Evolutionary conservation across 1,140 invertebrate species (phyloP).

Genomic region (Drosophila gunungcola): DNA sequence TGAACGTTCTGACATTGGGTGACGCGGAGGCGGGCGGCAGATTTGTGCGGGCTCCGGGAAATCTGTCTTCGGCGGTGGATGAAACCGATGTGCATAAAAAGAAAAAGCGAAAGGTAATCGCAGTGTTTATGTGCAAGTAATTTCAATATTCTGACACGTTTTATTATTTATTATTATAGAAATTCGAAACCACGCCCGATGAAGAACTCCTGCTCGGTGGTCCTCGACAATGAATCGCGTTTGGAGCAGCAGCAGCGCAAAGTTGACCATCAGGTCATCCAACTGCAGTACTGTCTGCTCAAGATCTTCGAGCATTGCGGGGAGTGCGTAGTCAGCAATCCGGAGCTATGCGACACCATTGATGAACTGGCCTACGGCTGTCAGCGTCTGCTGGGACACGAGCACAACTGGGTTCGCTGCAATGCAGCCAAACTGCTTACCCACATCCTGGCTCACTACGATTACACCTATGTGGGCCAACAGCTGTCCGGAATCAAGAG

Average conservation of each 20-base stretch:
- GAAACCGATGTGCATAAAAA: constrained; percentile 31
- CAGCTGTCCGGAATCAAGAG: constrained; percentile 56
- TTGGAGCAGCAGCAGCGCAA: constrained; percentile 85
- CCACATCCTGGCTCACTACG: constrained; percentile 88
- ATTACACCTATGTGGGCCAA: constrained; percentile 85
- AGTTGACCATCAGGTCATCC: constrained; percentile 86
- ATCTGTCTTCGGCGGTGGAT: constrained; percentile 33
- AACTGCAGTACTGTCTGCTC: constrained; percentile 86
- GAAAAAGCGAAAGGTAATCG: constrained; percentile 36
- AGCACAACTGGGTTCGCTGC: constrained; percentile 89
- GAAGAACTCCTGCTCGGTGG: constrained; percentile 37
- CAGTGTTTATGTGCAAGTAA: too few relatives aligned
- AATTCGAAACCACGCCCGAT: neutral
- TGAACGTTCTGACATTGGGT: constrained; percentile 82
- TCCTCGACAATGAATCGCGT: constrained; percentile 31
- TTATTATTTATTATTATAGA: constrained; percentile 2
- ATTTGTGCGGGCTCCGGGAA: constrained; percentile 67
- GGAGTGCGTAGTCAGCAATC: constrained; percentile 82
- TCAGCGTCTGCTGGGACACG: constrained; percentile 88
- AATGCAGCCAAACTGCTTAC: constrained; percentile 90
- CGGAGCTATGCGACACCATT: constrained; percentile 84
- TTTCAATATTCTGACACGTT: too few relatives aligned
- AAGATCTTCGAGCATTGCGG: constrained; percentile 86
- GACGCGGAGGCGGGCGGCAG: constrained; percentile 56
- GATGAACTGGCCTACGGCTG: constrained; percentile 90